Conservation (phyloP, 30 jellyfish, hydroid and myxozoan species). For the Nemopilema nomurai region DNA sequence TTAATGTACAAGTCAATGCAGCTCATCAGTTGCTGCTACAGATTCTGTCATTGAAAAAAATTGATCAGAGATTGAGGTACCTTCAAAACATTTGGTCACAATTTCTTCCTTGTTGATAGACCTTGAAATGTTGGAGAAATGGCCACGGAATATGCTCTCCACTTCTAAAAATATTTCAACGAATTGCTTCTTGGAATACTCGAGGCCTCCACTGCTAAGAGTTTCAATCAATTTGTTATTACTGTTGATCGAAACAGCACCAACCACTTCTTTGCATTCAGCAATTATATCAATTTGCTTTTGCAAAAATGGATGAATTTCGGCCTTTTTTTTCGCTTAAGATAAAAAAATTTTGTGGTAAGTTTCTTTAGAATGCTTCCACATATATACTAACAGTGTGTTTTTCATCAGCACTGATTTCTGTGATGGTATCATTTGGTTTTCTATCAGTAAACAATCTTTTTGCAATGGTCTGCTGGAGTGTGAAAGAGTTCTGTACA, state of each 20-base stretch:
- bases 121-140: constrained; percentile 13
- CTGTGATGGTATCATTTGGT: constrained; percentile 48
- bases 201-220: constrained; percentile 61
- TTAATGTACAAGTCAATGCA: constrained; percentile 19
- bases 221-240: constrained; percentile 44
- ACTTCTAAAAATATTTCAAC: constrained; percentile 23
- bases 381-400: constrained; percentile 53
- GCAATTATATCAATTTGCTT: constrained; percentile 46
- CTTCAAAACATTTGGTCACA: constrained; percentile 20
- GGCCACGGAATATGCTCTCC: constrained; percentile 55
- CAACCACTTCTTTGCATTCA: constrained; percentile 58
- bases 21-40: neutral
- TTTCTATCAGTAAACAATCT: constrained; percentile 46
- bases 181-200: constrained; percentile 40
- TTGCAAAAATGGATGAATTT: constrained; percentile 46
- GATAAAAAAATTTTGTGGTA: constrained; percentile 11
- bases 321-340: constrained; percentile 35
- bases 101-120: constrained; percentile 34
- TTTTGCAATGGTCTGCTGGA: constrained; percentile 58
- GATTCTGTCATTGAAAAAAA: constrained; percentile 23
- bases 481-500: constrained; percentile 22
- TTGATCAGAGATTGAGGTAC: constrained; percentile 17
- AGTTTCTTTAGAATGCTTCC: constrained; percentile 35
- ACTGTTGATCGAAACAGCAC: constrained; percentile 28
- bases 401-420: constrained; percentile 38